phyloP scores from a whole-genome alignment of 1,140 invertebrate genomes.

The Radopholus similis region DNA sequence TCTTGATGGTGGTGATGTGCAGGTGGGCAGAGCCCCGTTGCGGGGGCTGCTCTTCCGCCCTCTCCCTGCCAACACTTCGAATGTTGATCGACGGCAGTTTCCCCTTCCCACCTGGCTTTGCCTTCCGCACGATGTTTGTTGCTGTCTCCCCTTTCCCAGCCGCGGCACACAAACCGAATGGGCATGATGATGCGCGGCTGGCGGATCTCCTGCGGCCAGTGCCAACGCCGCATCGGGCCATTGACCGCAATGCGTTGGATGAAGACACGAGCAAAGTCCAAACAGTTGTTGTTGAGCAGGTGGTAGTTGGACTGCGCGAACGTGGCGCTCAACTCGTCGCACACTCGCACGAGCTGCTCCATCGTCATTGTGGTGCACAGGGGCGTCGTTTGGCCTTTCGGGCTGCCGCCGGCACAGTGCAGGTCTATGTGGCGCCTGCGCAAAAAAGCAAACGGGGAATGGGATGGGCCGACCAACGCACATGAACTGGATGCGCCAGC shows the following conservation, averaged over 20 bases:
- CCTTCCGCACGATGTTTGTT: background rate
- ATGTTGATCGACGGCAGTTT: background rate
- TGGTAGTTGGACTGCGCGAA: slow-evolving; percentile 5
- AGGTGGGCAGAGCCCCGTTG: background rate
- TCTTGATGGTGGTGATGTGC: slow-evolving; percentile 17
- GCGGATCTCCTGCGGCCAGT: slow-evolving; percentile 11
- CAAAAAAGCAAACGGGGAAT: background rate
- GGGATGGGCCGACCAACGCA: background rate
- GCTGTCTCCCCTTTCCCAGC: background rate
- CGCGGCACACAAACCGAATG: background rate
- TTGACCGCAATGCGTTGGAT: slow-evolving; percentile 4
- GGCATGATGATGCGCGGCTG: slow-evolving; percentile 11
- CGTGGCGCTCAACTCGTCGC: slow-evolving; percentile 1
- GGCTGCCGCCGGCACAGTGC: no score
- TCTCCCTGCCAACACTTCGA: background rate
- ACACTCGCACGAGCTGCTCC: slow-evolving; percentile 6
- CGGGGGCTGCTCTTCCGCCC: background rate
- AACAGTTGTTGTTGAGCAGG: slow-evolving; percentile 11
- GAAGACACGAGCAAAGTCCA: slow-evolving; percentile 14
- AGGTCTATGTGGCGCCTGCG: slow-evolving; percentile 12
- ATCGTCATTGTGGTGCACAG: background rate
- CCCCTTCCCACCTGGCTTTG: background rate
- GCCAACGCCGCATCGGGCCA: background rate
- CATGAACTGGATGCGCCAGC: slow-evolving; percentile 18
- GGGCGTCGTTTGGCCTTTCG: background rate